Evolutionary conservation across 2,888 invertebrate genomes (phyloP).

Genomic region (Lutraria lutraria): DNA sequence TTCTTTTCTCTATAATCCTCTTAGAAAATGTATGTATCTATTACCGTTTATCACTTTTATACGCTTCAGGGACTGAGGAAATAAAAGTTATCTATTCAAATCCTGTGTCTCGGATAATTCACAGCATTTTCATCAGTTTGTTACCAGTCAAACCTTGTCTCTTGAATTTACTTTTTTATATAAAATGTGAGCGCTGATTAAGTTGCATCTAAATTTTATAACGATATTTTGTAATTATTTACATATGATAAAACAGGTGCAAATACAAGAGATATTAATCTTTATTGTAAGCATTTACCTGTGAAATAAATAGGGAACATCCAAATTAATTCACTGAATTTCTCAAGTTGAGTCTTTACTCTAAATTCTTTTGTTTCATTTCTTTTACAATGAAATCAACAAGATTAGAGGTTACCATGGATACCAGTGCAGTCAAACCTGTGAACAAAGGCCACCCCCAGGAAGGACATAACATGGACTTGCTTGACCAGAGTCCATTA

Average conservation of each 20-base stretch:
- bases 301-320: background rate
- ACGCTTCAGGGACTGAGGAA: too few relatives aligned
- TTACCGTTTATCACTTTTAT: background rate
- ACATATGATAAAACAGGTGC: background rate
- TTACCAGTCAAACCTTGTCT: conserved; percentile 9
- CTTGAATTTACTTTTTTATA: background rate
- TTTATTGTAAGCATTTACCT: background rate
- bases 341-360: too few relatives aligned
- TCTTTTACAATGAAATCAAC: too few relatives aligned
- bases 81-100: background rate
- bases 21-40: background rate
- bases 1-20: background rate
- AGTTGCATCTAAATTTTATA: background rate
- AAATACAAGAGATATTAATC: background rate
- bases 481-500: too few relatives aligned
- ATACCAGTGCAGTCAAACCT: too few relatives aligned
- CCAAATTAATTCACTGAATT: background rate
- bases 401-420: too few relatives aligned
- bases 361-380: too few relatives aligned
- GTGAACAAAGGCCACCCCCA: too few relatives aligned
- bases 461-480: too few relatives aligned
- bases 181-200: background rate
- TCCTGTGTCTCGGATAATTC: background rate
- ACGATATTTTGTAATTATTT: background rate
- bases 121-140: background rate